Base-by-base conservation (phyloP, 2,888 invertebrate genomes). In the Sphaerophoria rueppellii region DNA sequence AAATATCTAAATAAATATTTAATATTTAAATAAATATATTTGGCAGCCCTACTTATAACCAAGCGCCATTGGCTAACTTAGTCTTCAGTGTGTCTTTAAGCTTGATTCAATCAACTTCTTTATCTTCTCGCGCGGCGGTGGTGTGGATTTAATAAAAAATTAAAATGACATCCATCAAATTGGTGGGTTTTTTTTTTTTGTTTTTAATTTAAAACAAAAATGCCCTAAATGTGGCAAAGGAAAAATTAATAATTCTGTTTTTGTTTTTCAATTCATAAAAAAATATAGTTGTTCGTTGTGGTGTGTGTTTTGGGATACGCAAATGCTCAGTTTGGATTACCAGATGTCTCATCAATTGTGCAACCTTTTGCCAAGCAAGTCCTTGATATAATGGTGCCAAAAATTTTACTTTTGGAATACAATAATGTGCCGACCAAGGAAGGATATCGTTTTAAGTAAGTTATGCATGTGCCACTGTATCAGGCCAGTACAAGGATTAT, bases 391-490 rank as follows among this genome's bases (percentile, higher is more conserved):
- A 35, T 91, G 37, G 88, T 87, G 46, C 90, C 91, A 11, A 88
- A 52, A 11, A 77, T 91, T n/a, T 73, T 91, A 32, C 74, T 89
- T 12, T 90, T 91, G 2, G 88, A 86, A 67, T 91, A 90, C 69
- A 85, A 86, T 0, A 88, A 88, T 61, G 87, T 79, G 4, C 89
- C 91, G 34, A 90, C 89, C 37, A 78, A 90, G 79, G 91, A 91
- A 76, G 91, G 91, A 35, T 91, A 91, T 61, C 89, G 90, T 37
- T 91, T 90, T 70, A 87, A 88, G 91, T 91, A 88, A 88, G 89
- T 82, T n/a, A 2, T 24, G 24, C 24, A n/a, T 24, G 24, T 24
- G n/a, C 24, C 5, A 35, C 14, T 37, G 43, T 60, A 0, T 46
- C 24, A 9, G 5, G 0, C 0, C 4, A 35, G 34, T 12, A 32